Base-by-base conservation (phyloP, 2,113 vertebrate species). In the Nannospalax galili region DNA sequence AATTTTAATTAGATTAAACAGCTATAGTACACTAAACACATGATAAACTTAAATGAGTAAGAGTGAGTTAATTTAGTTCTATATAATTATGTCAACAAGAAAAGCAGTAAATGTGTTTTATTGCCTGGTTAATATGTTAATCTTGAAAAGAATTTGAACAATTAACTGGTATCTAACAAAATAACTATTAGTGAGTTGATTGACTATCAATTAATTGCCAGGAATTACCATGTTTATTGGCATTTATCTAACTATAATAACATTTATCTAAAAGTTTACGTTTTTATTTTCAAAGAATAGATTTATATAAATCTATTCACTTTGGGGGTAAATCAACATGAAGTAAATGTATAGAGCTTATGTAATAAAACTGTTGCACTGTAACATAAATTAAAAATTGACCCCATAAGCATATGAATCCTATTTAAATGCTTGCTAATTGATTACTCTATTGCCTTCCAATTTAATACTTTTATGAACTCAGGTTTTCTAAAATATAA, bases 211-310 rank as follows among this genome's bases (percentile, higher is more conserved):
- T 98, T 98, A 98, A 98, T 97, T 97, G 89, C 73, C 60, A 96
- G 96, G 67, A 97, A 98, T 98, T 98, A 98, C 40, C 95, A 97
- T 97, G 84, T 95, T 98, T 98, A 98, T 98, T 97, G 93, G 45
- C 45, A 97, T 97, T 98, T 98, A 97, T 98, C 97, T 98, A 98
- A 93, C 28, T 92, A 96, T 96, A 96, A 77, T 92, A 30, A 52
- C 95, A 95, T 81, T 94, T 98, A 96, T 97, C 86, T 97, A 96
- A 72, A 75, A 80, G 84, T 96, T 97, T 97, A 97, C 97, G 4
- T 15, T 97, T 97, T 58, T 82, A 88, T 95, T 96, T 96, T 56
- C 94, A 87, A 93, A 14, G 0, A 97, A 95, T 12, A 42, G 90
- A 96, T 95, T 93, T 92, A 90, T 97, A 87, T 72, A 95, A 91